Base-by-base conservation (phyloP, 1,140 invertebrate species). In the Hydropsyche tenuis region DNA sequence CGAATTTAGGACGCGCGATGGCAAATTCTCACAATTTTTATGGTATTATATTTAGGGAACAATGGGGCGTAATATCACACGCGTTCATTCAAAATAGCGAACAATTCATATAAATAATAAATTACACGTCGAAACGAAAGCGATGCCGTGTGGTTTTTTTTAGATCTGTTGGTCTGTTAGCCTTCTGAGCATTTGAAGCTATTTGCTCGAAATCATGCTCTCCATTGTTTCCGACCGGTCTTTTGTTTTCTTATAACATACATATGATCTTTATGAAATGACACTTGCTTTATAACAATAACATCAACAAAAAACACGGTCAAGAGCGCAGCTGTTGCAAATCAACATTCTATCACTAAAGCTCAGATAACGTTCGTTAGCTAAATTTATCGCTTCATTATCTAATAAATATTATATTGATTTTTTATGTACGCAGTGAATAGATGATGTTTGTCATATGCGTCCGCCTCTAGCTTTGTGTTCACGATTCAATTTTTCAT, bases 361-460 rank as follows among this genome's bases (percentile, higher is more conserved):
- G 3, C 30, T 37, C 30, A 37, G 30, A 37, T 37, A 37, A 37
- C 3, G 9, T 37, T 37, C 3, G 3, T 37, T 37, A 37, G 30
- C 9, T 37, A 37, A 37, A 37, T 37, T 37, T 37, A 37, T 37
- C 30, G 30, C 30, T 37, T 37, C 30, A 37, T 37, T 37, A 37
- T 14, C 2, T 14, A 6, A 48, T 48, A 16, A 53, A 18, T 53
- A 20, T 18, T 53, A 20, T n/a, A 48, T 6, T 18, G 7, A 18
- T 53, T 48, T 48, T 48, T 48, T 3, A 18, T 20, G 14, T 11
- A 20, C 16, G 16, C 18, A 7, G n/a, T 53, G 20, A 53, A 53
- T 53, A 53, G 20, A 53, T 53, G 48, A 53, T 53, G 48, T 53
- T 53, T 53, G 48, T 53, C 48, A 20, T 53, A 53, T 20, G 7